Evolutionary conservation across 2,797 vertebrate species (phyloP), one percentile per base, ranked within the genome.

Genomic region (Clarias laeviceps): DNA sequence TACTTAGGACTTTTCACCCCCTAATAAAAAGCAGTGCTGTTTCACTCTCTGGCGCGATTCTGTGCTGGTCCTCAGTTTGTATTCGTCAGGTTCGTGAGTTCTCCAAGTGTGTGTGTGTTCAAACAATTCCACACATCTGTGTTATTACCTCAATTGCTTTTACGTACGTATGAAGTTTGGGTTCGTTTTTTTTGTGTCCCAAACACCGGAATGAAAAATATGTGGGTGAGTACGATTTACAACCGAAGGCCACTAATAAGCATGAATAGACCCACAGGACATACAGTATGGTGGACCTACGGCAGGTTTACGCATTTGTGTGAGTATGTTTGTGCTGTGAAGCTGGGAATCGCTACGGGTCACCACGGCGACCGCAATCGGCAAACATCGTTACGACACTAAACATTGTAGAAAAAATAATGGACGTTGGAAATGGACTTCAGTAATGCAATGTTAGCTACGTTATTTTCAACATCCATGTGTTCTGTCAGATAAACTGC

Each of bases 61-160:
- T 2, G 74, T 14, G 34, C 22, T 59, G 3, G 56, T 57, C 29
- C 27, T 20, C 54, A 0, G 2, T 54, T 17, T 37, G 68, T 69
- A 56, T 2, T 78, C 70, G 29, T 34, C 40, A 82, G 62, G 24
- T 15, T 9, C 15, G 18, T 61, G 69, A 37, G 27, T 20, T 65
- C 27, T 34, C 87, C 59, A 61, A 81, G 15, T 12, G 83, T 70
- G 84, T 17, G 37, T 85, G 80, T 87, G 88, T 87, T 56, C 40
- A 83, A 85, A 84, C 45, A 14, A 7, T 6, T 83, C 87, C 64
- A 66, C 59, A 20, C 82, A 37, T 8, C 72, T 29, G 20, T 32
- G 50, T 32, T 9, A 34, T 24, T 22, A 54, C 80, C 84, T 84
- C 86, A 91, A 92, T 91, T 93, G 91, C 91, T 91, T 93, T 85